Percentiles rank a stretch among this genome's conserved stretches.
These are phyloP conservation scores for Procambarus clarkii DNA, from an alignment of 1,140 invertebrate species.

Conservation along the genomic window DNA sequence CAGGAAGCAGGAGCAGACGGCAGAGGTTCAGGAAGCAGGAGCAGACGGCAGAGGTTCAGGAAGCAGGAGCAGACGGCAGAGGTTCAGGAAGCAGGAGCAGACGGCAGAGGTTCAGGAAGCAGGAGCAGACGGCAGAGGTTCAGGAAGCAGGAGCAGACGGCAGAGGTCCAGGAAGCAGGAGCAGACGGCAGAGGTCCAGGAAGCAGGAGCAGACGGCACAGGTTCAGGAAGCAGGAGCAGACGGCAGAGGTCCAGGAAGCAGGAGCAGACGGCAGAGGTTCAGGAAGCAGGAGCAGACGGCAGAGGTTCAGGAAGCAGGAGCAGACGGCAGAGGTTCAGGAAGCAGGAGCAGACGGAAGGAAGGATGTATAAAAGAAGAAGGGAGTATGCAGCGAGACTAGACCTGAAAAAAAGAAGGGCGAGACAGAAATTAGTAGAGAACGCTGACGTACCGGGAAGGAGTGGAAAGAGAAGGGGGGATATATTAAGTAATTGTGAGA, in stretches of 20 bases:
- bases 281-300: not conserved
- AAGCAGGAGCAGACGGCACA: not conserved
- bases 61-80: no score
- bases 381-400: no score
- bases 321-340: not conserved
- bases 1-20: not conserved
- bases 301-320: not conserved
- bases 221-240: not conserved
- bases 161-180: not conserved
- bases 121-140: no score
- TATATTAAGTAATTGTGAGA: not conserved
- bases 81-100: no score
- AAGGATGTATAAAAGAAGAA: not conserved
- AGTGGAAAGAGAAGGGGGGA: no score
- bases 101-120: not conserved
- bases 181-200: no score
- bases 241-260: not conserved
- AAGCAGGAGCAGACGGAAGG: not conserved
- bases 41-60: not conserved
- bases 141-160: not conserved
- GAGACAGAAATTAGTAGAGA: no score
- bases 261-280: not conserved
- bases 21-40: not conserved
- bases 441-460: no score
- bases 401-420: no score